phyloP scores from a whole-genome alignment of 1,140 invertebrate genomes.

The Neotoxoptera formosana region DNA sequence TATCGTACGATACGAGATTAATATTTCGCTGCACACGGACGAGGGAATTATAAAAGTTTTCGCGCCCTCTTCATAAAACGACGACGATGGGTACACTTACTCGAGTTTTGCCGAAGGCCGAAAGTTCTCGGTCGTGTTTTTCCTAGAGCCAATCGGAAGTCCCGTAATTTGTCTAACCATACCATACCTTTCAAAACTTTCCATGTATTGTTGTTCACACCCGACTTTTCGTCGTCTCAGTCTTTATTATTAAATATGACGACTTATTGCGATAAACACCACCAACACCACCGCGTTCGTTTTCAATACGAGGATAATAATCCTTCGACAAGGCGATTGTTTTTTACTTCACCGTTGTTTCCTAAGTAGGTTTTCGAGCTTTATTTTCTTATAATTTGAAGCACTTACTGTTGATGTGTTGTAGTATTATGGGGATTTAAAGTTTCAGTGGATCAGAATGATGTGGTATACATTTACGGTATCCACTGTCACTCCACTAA shows the following conservation, averaged over 20 bases:
- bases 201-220: not conserved
- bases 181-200: not conserved
- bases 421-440: not conserved
- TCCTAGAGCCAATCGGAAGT: not conserved
- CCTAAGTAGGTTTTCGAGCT: not conserved
- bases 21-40: not conserved
- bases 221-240: not conserved
- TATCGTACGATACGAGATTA: not conserved
- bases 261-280: not conserved
- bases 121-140: not conserved
- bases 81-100: not conserved
- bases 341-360: not conserved
- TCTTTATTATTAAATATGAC: not conserved
- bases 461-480: not conserved
- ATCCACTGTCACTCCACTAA: no score
- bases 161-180: not conserved
- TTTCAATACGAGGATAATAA: not conserved
- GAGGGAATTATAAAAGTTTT: not conserved
- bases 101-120: not conserved
- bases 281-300: not conserved
- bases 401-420: not conserved
- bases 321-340: not conserved
- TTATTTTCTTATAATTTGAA: conserved; percentile 9
- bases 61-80: no score
- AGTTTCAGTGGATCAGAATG: not conserved